Evolutionary conservation across 2,888 invertebrate genomes (phyloP), one percentile per base, ranked within the genome.

Genomic region (Ectemnius cavifrons): DNA sequence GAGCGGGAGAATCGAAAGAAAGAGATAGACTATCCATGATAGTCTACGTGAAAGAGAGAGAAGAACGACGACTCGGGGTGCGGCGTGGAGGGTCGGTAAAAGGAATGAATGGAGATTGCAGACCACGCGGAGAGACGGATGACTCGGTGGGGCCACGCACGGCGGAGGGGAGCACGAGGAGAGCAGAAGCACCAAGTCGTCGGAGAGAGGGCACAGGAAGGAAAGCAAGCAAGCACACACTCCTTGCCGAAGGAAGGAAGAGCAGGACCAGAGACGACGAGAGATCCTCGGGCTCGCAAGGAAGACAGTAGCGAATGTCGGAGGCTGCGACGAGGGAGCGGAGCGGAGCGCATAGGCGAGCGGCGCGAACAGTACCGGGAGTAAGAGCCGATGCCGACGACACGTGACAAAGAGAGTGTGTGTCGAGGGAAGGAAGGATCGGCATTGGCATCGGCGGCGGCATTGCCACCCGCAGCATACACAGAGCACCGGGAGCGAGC

Each of bases 71-170:
- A 71, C 2, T 3, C 3, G 73, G 61, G 73, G 60, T 58, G 60
- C 57, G 65, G 75, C 66, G 64, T 69, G 63, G 67, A 70, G 70
- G 71, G 61, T 70, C 71, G 80, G 76, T 79, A 77, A 83, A 88
- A 88, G 85, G 86, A 88, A 89, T 88, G 89, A 88, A 88, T 88
- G 89, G 88, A 89, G 87, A 88, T 87, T 84, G 87, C 82, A 82
- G 85, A 85, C 83, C 78, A 81, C 80, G 87, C 81, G 77, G 82
- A 81, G 84, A 85, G 84, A 87, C 83, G 83, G 78, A 84, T 83
- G 84, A 79, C 74, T 77, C 78, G 71, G 73, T 69, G 76, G 76
- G 37, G 37, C 65, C 68, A 71, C 52, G 81, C 63, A 27, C 67
- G 72, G 58, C 70, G 67, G 63, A 73, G 68, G 59, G 78, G 63